phyloP scores from a whole-genome alignment of 2,888 invertebrate species.

The Tetragonisca angustula region DNA sequence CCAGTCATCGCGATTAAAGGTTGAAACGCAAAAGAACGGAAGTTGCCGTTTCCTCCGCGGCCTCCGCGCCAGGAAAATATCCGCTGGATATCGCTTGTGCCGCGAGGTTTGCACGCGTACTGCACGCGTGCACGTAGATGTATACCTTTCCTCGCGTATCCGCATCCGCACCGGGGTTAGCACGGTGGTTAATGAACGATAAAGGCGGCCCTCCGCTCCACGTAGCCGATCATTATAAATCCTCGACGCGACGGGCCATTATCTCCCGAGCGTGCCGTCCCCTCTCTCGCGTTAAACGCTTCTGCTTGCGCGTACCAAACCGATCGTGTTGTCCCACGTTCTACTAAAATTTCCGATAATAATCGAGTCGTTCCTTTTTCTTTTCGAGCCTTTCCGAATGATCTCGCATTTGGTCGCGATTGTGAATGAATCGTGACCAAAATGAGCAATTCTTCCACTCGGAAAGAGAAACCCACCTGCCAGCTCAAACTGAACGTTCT shows the following conservation, averaged over 20 bases:
- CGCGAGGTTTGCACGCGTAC: constrained; percentile 44
- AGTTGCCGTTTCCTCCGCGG: constrained; percentile 70
- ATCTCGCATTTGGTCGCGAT: no score
- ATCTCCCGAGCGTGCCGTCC: constrained; percentile 35
- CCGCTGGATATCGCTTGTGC: constrained; percentile 1
- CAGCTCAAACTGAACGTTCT: neutral
- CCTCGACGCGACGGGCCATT: constrained; percentile 40
- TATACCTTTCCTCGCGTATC: constrained; percentile 46
- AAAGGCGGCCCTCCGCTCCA: constrained; percentile 51
- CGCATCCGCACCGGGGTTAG: constrained; percentile 65
- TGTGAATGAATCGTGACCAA: no score
- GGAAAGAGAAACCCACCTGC: neutral
- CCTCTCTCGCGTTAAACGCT: neutral
- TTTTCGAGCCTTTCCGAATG: no score
- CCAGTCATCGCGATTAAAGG: constrained; percentile 25
- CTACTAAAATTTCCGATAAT: no score
- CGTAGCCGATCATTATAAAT: constrained; percentile 60
- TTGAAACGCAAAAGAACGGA: constrained; percentile 71
- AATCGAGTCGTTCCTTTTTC: no score
- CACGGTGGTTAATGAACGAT: constrained; percentile 68
- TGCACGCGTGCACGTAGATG: constrained; percentile 39
- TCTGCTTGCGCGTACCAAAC: neutral
- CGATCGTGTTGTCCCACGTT: neutral
- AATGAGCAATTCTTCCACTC: no score
- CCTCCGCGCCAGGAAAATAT: constrained; percentile 54